Base-by-base conservation (phyloP, 2,113 vertebrate genomes). In the Ophthalmolycus amberensis region DNA sequence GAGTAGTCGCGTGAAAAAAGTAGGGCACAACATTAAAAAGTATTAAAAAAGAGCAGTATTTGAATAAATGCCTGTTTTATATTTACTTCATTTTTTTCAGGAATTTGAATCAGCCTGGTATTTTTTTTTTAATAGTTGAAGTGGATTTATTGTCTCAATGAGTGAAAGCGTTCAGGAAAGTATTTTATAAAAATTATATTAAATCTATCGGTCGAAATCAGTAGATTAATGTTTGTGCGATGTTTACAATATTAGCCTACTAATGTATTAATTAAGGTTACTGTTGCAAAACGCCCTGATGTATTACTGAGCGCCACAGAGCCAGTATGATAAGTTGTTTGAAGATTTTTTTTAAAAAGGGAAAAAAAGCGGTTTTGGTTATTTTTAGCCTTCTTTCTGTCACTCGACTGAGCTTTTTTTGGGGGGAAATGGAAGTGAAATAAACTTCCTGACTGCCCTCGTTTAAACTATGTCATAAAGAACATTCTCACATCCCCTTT, bases 351-450 rank as follows among this genome's bases (percentile, higher is more conserved):
- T 48, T 20, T 50, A 7, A 15, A 34, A 34, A 6, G 32, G 34
- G 0, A 20, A 34, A 73, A 18, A 60, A 10, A 1, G 14, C 16
- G 12, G 12, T 52, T 56, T 22, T 20, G 29, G 38, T 82, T 75
- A 62, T 70, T 85, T 67, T 34, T 73, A 54, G 22, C 12, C 1
- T 0, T n/a, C 7, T 75, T 34, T 69, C 34, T 74, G 37, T 65
- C 7, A 66, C 14, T 46, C 1, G 0, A 34, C 29, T 29, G 29
- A n/a, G 12, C 14, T 65, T 64, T 76, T 11, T 16, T 27, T 6
- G 25, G 25, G 15, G 10, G 50, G 44, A 79, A 72, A 66, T 70
- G 27, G 77, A 83, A 89, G 85, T 80, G 71, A 85, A 88, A 81
- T 18, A 38, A 63, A 77, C 18, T 12, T 8, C 1, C 1, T 25